Base-by-base conservation (phyloP, 2,888 invertebrate species). In the Euphydryas editha region DNA sequence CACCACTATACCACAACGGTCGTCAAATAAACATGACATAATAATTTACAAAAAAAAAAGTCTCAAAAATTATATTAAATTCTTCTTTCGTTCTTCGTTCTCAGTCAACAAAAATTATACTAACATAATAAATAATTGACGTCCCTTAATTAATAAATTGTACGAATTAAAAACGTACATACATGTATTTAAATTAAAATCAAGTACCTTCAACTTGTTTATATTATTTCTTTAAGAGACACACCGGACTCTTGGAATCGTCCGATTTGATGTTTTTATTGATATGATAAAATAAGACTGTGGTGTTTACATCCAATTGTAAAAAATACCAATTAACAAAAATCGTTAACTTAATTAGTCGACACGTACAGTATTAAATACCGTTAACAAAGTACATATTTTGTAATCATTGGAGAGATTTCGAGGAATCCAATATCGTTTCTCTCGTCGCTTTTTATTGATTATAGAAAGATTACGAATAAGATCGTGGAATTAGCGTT, bases 281-380 rank as follows among this genome's bases (percentile, higher is more conserved):
- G 24, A 18, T 5, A 6, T n/a, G 51, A 51, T 51, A 51, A 51
- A 51, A 51, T 2, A 24, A 51, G 24, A 51, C 51, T 13, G n/a
- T 24, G 51, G 17, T 54, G 36, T 54, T 54, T 36, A 36, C 10
- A 8, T 54, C 30, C 24, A 51, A 51, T 47, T 51, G 51, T 36
- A 54, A 54, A 54, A 54, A 54, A 36, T 54, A 54, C 10, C 36
- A 36, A 54, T 36, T 54, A 54, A 54, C 18, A 36, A 54, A 54
- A 17, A 8, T 36, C 17, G 17, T 36, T 18, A 20, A 54, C 30
- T 30, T 54, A 54, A 54, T 36, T 54, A 54, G 17, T 54, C 54
- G 30, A 54, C 18, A 47, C 36, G 30, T 36, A 36, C 54, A 30
- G 51, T 51, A 51, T 54, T 17, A 10, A 15, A 15, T 54, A 54